These are phyloP conservation scores for Drosophila albomicans DNA, from an alignment of 1,140 invertebrate species.

Conservation along the genomic window DNA sequence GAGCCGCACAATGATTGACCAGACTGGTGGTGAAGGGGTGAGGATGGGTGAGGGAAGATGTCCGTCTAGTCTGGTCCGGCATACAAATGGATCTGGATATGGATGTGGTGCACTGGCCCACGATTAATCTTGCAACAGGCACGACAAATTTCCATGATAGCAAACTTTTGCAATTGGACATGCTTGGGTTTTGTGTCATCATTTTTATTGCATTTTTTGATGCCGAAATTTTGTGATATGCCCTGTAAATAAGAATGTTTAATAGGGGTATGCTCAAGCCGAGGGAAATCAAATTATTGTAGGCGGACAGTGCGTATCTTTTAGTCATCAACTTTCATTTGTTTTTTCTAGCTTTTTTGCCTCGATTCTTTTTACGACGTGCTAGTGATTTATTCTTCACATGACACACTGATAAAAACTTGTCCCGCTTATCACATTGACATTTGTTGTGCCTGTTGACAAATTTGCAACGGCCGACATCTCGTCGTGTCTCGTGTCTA, in stretches of 20 bases:
- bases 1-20: slow-evolving; percentile 28
- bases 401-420: slow-evolving; percentile 64
- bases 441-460: slow-evolving; percentile 69
- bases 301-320: neutral
- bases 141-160: slow-evolving; percentile 38
- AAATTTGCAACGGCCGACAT: slow-evolving; percentile 65
- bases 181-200: slow-evolving; percentile 47
- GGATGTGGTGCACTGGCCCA: slow-evolving; percentile 34
- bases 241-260: neutral
- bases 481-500: neutral
- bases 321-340: slow-evolving; percentile 15
- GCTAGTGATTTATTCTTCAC: slow-evolving; percentile 67
- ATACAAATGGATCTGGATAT: slow-evolving; percentile 57
- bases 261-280: neutral
- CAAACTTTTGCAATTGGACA: slow-evolving; percentile 52
- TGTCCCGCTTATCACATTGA: slow-evolving; percentile 72
- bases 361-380: slow-evolving; percentile 36
- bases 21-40: neutral
- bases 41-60: neutral
- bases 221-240: slow-evolving; percentile 16
- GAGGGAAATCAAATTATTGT: neutral
- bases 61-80: slow-evolving; percentile 31
- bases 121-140: slow-evolving; percentile 69
- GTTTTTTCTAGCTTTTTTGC: slow-evolving; percentile 1
- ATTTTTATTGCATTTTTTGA: slow-evolving; percentile 71